Percentiles rank a stretch among this genome's conserved stretches.
Conservation (phyloP, 2,113 vertebrate genomes). For the Ranitomeya imitator region DNA sequence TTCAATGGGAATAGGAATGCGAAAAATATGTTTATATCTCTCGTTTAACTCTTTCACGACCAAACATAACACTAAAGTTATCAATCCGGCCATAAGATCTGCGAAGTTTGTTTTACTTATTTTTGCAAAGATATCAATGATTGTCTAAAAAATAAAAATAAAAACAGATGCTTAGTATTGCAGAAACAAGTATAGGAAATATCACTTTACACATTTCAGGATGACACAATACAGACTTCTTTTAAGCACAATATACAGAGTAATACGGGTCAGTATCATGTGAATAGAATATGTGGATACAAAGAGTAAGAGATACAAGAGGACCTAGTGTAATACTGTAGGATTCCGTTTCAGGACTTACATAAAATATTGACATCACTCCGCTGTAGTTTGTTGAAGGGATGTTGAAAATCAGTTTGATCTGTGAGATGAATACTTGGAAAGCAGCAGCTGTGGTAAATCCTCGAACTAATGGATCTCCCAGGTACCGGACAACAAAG, state of each 20-base stretch:
- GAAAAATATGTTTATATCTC: conserved; percentile 82
- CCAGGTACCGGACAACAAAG: conserved; percentile 84
- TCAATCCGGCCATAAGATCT: conserved; percentile 79
- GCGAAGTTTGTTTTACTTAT: conserved; percentile 80
- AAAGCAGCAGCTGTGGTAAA: conserved; percentile 88
- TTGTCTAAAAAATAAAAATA: conserved; percentile 75
- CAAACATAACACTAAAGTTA: conserved; percentile 81
- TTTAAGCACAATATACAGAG: background rate
- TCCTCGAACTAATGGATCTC: conserved; percentile 83
- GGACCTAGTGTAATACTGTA: no score
- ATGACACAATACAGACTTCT: background rate
- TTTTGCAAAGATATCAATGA: conserved; percentile 80
- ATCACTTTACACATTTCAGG: background rate
- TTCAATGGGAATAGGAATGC: conserved; percentile 83
- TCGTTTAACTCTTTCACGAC: conserved; percentile 83
- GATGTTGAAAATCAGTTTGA: conserved; percentile 83
- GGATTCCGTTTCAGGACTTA: conserved; percentile 67
- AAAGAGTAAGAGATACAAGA: no score
- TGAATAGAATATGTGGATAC: no score
- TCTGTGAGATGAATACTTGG: conserved; percentile 83
- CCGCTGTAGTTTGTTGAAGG: conserved; percentile 80
- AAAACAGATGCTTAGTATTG: background rate
- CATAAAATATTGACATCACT: conserved; percentile 81
- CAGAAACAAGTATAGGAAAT: background rate
- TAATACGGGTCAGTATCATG: background rate